These are phyloP conservation scores for Ornithoptera priamus DNA, from an alignment of 2,888 invertebrate genomes.

Conservation along the genomic window DNA sequence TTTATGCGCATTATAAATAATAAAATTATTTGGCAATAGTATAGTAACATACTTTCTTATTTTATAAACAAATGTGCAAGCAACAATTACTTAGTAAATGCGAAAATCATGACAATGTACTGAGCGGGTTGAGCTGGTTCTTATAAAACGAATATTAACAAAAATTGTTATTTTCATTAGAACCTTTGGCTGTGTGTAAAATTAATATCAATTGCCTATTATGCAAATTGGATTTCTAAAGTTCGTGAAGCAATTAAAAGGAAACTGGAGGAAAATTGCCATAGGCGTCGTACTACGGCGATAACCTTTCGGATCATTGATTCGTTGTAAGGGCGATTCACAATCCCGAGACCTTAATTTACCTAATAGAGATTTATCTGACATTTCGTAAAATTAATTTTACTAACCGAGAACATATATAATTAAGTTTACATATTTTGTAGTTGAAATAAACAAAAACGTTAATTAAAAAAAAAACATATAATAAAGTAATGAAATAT, in stretches of 20 bases:
- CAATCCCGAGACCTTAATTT: background rate
- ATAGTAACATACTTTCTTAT: too few relatives aligned
- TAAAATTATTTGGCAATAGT: too few relatives aligned
- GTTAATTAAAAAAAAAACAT: too few relatives aligned
- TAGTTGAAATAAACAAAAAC: too few relatives aligned
- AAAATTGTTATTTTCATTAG: background rate
- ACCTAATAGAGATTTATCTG: background rate
- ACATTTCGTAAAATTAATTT: background rate
- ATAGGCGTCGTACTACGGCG: background rate
- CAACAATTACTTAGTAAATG: too few relatives aligned
- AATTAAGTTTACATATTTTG: too few relatives aligned
- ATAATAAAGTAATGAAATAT: too few relatives aligned
- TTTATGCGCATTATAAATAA: too few relatives aligned
- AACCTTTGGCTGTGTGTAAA: background rate
- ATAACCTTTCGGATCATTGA: slow-evolving; percentile 10
- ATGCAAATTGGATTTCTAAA: slow-evolving; percentile 4
- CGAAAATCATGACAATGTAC: background rate
- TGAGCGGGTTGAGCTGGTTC: background rate
- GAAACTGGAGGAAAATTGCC: slow-evolving; percentile 7
- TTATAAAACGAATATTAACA: background rate
- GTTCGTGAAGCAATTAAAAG: slow-evolving; percentile 7
- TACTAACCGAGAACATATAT: too few relatives aligned
- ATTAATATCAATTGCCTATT: slow-evolving; percentile 2
- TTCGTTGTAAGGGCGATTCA: background rate
- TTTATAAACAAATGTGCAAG: too few relatives aligned